A percentile compares a stretch with the other conserved stretches of the same genome.
These are phyloP conservation scores for Artibeus lituratus DNA, from an alignment of 2,797 vertebrate genomes.

Conservation along the genomic window DNA sequence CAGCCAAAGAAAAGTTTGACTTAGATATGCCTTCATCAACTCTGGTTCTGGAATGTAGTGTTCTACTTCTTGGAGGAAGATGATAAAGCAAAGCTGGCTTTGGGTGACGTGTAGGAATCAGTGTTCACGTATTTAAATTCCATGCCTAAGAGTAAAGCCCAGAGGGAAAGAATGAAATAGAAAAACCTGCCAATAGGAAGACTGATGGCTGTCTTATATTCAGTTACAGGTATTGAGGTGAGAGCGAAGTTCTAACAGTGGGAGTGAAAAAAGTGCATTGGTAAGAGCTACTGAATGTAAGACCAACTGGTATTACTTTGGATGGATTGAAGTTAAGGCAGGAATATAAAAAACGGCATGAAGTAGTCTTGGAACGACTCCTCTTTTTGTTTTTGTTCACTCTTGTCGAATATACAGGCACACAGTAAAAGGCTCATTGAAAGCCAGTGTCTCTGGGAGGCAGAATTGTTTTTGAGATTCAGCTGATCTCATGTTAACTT, in stretches of 20 bases:
- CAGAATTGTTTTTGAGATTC: conserved; percentile 36
- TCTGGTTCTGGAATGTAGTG: conserved; percentile 53
- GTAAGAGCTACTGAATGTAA: not conserved
- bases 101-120: not conserved
- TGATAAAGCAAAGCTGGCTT: conserved; percentile 50
- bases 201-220: not conserved
- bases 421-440: conserved; percentile 17
- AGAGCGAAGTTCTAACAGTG: not conserved
- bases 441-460: conserved; percentile 26
- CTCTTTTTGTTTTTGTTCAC: conserved; percentile 1
- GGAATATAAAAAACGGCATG: not conserved
- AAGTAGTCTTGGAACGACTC: not conserved
- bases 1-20: conserved; percentile 69
- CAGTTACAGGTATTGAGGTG: not conserved
- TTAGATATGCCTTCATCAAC: conserved; percentile 38
- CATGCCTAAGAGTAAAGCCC: not conserved
- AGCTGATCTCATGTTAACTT: not conserved
- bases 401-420: conserved; percentile 17
- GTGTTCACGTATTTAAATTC: not conserved
- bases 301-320: not conserved
- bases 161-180: not conserved
- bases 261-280: not conserved
- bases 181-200: not conserved
- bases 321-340: not conserved
- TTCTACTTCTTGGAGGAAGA: conserved; percentile 63